These are phyloP conservation scores for Magallana gigas DNA, from an alignment of 1,140 invertebrate species.

Conservation along the genomic window DNA sequence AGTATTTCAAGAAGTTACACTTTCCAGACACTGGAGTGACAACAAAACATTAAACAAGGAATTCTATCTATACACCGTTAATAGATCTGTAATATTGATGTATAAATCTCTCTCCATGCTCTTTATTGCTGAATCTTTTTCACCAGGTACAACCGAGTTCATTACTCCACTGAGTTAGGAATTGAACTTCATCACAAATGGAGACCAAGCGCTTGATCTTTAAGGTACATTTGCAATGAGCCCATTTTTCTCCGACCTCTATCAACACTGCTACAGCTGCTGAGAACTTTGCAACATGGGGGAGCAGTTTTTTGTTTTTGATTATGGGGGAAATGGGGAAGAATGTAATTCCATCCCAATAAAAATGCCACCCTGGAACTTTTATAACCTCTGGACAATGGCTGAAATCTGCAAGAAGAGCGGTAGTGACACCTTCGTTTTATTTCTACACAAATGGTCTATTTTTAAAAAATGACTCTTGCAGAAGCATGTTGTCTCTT, in stretches of 20 bases:
- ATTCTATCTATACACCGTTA: constrained; percentile 34
- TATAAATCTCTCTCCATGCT: constrained; percentile 14
- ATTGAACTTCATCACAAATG: neutral
- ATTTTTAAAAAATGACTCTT: neutral
- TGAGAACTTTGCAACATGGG: constrained; percentile 5
- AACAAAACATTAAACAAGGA: constrained; percentile 31
- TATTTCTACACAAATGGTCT: neutral
- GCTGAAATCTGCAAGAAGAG: neutral
- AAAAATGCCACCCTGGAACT: constrained; percentile 17
- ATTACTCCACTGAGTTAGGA: neutral
- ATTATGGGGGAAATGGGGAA: neutral
- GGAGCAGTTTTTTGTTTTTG: constrained; percentile 8
- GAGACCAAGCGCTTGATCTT: constrained; percentile 9
- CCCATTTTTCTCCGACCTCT: neutral
- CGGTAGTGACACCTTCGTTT: neutral
- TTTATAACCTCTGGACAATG: constrained; percentile 22
- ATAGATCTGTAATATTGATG: constrained; percentile 28
- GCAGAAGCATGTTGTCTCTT: neutral
- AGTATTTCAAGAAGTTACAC: constrained; percentile 24
- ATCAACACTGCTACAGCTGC: constrained; percentile 25
- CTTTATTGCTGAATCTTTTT: neutral
- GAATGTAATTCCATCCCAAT: neutral
- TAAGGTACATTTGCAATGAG: constrained; percentile 5
- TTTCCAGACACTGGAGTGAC: constrained; percentile 1
- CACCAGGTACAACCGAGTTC: neutral